Evolutionary conservation across 2,797 vertebrate species (phyloP).

Genomic region (Phoxinus dragarum): DNA sequence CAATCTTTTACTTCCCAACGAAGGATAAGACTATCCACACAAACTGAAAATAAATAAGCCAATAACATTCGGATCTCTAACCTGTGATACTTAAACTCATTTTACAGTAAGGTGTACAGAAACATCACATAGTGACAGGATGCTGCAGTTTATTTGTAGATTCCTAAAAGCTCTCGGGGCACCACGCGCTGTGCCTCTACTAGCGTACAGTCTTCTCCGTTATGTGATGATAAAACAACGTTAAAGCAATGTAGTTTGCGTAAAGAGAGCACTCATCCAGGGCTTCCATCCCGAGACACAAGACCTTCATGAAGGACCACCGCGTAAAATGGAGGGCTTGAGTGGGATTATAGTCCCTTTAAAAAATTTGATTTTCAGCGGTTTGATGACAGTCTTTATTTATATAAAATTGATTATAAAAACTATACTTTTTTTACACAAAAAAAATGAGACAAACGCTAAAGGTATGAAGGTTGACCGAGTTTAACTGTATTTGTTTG

Average conservation of each 20-base stretch:
- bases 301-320: slow-evolving; percentile 69
- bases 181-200: slow-evolving; percentile 69
- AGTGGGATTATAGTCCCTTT: slow-evolving; percentile 78
- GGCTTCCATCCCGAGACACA: slow-evolving; percentile 75
- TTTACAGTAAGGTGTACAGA: slow-evolving; percentile 91
- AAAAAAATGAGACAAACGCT: slow-evolving; percentile 85
- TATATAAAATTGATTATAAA: slow-evolving; percentile 99
- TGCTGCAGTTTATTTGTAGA: slow-evolving; percentile 83
- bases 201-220: slow-evolving; percentile 57
- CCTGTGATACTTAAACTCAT: slow-evolving; percentile 91
- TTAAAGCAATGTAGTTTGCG: slow-evolving; percentile 69
- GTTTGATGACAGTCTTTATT: slow-evolving; percentile 85
- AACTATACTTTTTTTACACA: slow-evolving; percentile 94
- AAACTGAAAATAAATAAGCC: slow-evolving; percentile 90
- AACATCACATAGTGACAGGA: slow-evolving; percentile 96
- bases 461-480: slow-evolving; percentile 73
- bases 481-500: slow-evolving; percentile 69
- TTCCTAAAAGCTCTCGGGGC: slow-evolving; percentile 75
- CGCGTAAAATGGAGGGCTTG: slow-evolving; percentile 70
- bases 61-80: slow-evolving; percentile 85
- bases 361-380: slow-evolving; percentile 80
- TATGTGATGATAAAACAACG: slow-evolving; percentile 76
- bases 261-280: slow-evolving; percentile 77
- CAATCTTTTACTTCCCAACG: slow-evolving; percentile 80
- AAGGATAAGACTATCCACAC: slow-evolving; percentile 85